Evolutionary conservation across 2,113 vertebrate genomes (phyloP).

Genomic region (Alligator sinensis): DNA sequence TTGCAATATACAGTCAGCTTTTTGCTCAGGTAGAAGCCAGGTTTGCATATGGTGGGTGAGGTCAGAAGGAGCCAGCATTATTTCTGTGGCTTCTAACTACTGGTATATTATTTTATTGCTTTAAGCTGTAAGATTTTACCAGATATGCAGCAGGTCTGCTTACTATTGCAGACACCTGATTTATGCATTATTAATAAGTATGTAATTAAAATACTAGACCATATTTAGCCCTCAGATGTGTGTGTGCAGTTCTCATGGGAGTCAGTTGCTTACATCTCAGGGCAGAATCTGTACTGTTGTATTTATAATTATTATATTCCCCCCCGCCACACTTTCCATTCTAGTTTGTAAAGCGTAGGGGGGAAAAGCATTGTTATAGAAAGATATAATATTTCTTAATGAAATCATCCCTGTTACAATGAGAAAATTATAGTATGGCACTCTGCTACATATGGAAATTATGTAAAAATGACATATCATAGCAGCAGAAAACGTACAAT

Average conservation of each 20-base stretch:
- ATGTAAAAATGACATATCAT: background rate
- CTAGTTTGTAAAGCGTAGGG: background rate
- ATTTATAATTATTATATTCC: background rate
- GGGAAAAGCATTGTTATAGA: background rate
- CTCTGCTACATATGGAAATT: background rate
- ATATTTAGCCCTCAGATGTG: background rate
- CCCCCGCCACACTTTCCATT: background rate
- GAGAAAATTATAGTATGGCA: background rate
- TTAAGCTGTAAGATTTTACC: background rate
- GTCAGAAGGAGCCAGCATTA: background rate
- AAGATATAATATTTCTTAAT: constrained; percentile 26
- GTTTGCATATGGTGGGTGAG: background rate
- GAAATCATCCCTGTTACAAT: background rate
- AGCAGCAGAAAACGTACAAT: constrained; percentile 23
- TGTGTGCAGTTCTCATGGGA: background rate
- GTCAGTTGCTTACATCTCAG: background rate
- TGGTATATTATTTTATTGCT: fast-evolving
- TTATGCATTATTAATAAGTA: background rate
- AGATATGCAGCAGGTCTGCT: background rate
- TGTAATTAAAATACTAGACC: constrained; percentile 24
- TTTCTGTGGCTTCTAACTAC: background rate
- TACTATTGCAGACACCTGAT: background rate
- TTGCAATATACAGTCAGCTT: background rate
- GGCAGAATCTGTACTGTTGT: background rate
- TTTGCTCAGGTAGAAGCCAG: background rate